Evolutionary conservation across 2,113 vertebrate species (phyloP).

Genomic region (Isichthys henryi): DNA sequence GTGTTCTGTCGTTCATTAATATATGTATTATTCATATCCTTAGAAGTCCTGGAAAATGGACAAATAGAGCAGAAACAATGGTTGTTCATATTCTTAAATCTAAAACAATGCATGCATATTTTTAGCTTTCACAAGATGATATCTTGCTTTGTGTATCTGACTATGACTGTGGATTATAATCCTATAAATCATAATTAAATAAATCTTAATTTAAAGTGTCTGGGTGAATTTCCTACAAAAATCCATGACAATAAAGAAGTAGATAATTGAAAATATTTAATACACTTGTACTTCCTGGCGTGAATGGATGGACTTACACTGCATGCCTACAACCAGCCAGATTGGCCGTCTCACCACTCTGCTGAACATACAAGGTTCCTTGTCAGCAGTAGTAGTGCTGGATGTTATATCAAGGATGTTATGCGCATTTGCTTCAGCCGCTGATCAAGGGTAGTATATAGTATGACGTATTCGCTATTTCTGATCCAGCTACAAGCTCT

Average conservation of each 20-base stretch:
- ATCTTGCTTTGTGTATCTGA: background rate
- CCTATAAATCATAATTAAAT: background rate
- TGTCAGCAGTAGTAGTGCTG: background rate
- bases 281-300: background rate
- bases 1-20: background rate
- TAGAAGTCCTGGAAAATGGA: background rate
- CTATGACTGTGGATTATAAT: background rate
- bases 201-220: background rate
- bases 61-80: background rate
- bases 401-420: background rate
- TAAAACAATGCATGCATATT: background rate
- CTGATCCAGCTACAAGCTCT: background rate
- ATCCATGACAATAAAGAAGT: background rate
- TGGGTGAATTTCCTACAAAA: background rate
- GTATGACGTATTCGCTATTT: background rate
- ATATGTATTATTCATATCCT: background rate
- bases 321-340: background rate
- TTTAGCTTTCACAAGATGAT: background rate
- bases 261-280: background rate
- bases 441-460: background rate
- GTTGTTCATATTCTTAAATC: background rate
- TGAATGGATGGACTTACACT: background rate
- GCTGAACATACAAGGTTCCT: background rate
- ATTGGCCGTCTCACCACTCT: background rate
- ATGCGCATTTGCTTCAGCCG: background rate